phyloP scores from a whole-genome alignment of 2,797 vertebrate genomes.

The Hapalemur alaotrensis region DNA sequence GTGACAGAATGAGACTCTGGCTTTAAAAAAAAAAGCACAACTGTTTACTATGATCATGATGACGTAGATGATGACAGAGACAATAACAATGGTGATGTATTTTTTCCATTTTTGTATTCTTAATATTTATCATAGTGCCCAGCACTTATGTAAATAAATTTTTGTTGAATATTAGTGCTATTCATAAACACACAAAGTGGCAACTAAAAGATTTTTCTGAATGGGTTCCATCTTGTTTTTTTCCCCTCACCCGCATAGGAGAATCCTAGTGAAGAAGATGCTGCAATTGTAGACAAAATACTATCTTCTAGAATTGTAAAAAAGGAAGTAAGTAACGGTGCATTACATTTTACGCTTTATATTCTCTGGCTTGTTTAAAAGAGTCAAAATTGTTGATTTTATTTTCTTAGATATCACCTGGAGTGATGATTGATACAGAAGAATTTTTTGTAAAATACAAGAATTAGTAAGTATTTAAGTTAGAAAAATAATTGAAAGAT shows the following conservation, averaged over 20 bases:
- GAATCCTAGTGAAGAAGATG: constrained; percentile 98
- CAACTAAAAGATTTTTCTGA: constrained; percentile 19
- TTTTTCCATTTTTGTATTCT: neutral
- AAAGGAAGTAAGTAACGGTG: constrained; percentile 92
- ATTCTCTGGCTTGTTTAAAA: neutral
- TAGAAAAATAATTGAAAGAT: constrained; percentile 26
- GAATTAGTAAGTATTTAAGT: constrained; percentile 94
- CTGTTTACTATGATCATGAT: neutral
- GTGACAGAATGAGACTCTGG: neutral
- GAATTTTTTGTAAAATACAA: constrained; percentile 99
- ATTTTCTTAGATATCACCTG: constrained; percentile 90
- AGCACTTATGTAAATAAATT: neutral
- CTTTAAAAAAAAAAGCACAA: neutral
- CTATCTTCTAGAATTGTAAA: constrained; percentile 93
- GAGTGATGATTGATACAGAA: constrained; percentile 93
- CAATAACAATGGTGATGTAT: neutral
- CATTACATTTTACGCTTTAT: neutral
- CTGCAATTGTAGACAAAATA: constrained; percentile 98
- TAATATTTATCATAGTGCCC: neutral
- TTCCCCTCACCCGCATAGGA: constrained; percentile 86
- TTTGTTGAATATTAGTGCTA: constrained; percentile 1
- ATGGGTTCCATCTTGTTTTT: neutral
- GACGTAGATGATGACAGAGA: neutral
- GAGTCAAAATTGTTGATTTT: constrained; percentile 56
- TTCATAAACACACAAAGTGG: neutral